Conservation (phyloP, 2,113 vertebrate genomes). For the Saccopteryx leptura region DNA sequence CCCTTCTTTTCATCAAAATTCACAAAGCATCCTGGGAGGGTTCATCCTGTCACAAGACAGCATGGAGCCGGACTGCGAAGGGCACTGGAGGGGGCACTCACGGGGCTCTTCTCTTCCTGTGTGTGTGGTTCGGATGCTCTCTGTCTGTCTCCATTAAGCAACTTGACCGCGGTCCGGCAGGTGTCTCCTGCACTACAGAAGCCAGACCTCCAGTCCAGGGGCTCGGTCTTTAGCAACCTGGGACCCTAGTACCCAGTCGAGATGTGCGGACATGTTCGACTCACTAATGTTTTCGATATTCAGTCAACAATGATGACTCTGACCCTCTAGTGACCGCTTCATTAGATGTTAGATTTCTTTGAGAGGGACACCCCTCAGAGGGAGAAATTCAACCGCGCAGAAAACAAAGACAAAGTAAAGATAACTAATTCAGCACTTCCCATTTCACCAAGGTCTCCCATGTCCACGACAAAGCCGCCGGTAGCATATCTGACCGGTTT, state of each 20-base stretch:
- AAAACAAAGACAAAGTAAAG: not conserved
- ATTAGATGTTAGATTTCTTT: not conserved
- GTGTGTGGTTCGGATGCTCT: fast-evolving
- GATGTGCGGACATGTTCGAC: not conserved
- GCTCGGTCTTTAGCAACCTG: not conserved
- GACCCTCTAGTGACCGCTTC: not conserved
- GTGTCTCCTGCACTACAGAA: not conserved
- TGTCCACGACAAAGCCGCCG: not conserved
- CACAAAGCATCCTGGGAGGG: fast-evolving
- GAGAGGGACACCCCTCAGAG: not conserved
- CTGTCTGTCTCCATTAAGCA: not conserved
- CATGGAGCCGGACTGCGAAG: not conserved
- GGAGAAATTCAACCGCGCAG: not conserved
- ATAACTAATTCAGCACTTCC: not conserved
- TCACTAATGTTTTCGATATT: not conserved
- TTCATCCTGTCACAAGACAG: not conserved
- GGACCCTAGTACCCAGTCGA: fast-evolving
- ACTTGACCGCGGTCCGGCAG: not conserved
- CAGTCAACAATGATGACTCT: not conserved
- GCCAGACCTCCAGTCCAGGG: not conserved
- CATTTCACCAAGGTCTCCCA: not conserved
- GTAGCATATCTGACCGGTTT: not conserved
- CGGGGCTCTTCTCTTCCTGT: not conserved
- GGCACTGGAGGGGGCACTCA: not conserved
- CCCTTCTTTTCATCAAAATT: not conserved